Evolutionary conservation across 2,888 invertebrate genomes (phyloP).

Genomic region (Ligdia adustata): DNA sequence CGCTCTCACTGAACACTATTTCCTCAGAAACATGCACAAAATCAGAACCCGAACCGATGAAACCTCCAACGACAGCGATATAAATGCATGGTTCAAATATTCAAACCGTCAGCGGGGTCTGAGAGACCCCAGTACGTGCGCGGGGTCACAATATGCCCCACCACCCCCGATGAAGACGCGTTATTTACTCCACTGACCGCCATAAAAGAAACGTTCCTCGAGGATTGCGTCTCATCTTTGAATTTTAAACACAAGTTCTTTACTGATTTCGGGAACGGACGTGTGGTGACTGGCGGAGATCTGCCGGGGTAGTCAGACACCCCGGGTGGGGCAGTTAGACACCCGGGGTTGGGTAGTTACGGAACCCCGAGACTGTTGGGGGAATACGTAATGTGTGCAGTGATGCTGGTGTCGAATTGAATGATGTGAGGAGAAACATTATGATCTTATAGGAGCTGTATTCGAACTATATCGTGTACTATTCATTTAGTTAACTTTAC

Average conservation of each 20-base stretch:
- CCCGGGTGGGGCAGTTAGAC: neutral
- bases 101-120: constrained; percentile 14
- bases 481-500: too few relatives aligned
- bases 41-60: constrained; percentile 19
- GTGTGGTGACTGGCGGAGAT: constrained; percentile 13
- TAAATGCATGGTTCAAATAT: constrained; percentile 28
- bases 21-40: constrained; percentile 4
- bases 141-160: constrained; percentile 37
- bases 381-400: constrained; percentile 7
- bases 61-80: constrained; percentile 22
- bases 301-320: neutral
- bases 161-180: constrained; percentile 55
- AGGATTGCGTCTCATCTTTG: constrained; percentile 65
- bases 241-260: constrained; percentile 61
- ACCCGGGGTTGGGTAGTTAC: neutral
- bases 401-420: neutral
- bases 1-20: too few relatives aligned
- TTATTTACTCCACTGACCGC: constrained; percentile 74
- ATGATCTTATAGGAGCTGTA: too few relatives aligned
- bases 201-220: constrained; percentile 65
- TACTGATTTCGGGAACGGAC: constrained; percentile 28
- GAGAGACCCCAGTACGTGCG: constrained; percentile 30
- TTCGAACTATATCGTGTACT: too few relatives aligned
- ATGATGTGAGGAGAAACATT: neutral
- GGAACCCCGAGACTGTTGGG: neutral